phyloP scores from a whole-genome alignment of 2,888 invertebrate genomes.

The Drosophila lutescens region DNA sequence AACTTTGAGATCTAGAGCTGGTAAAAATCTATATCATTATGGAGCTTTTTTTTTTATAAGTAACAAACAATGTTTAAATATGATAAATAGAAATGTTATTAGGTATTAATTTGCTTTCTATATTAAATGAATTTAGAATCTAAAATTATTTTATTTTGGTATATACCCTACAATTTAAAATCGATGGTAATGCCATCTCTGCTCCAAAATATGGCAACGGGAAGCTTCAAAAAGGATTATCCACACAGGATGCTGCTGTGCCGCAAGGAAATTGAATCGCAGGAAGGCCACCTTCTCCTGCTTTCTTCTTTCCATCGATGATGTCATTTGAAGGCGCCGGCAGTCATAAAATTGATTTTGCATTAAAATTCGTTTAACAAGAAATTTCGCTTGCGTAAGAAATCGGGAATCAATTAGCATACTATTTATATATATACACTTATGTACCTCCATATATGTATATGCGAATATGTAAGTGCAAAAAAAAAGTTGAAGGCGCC shows the following conservation, averaged over 20 bases:
- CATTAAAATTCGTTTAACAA: slow-evolving; percentile 51
- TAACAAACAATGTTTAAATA: no score
- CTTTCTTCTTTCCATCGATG: slow-evolving; percentile 36
- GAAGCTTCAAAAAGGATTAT: slow-evolving; percentile 39
- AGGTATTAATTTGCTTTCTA: no score
- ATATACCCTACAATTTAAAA: not conserved
- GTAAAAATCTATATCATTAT: not conserved
- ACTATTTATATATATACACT: slow-evolving; percentile 49
- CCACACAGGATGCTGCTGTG: slow-evolving; percentile 27
- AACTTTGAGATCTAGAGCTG: not conserved
- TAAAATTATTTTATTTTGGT: not conserved
- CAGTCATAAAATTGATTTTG: slow-evolving; percentile 56
- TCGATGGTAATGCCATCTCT: not conserved
- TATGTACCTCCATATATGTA: slow-evolving; percentile 21
- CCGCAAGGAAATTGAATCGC: slow-evolving; percentile 6
- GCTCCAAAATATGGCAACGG: slow-evolving; percentile 52
- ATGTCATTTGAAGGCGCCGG: slow-evolving; percentile 53
- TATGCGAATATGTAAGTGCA: not conserved
- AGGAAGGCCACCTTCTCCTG: no score
- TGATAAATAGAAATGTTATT: no score
- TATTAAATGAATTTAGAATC: no score
- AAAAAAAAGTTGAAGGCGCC: slow-evolving; percentile 34
- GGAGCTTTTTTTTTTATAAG: not conserved
- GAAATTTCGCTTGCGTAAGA: slow-evolving; percentile 10
- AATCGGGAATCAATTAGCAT: slow-evolving; percentile 64